Evolutionary conservation across 2,888 invertebrate genomes (phyloP).

Genomic region (Argynnis bischoffii): DNA sequence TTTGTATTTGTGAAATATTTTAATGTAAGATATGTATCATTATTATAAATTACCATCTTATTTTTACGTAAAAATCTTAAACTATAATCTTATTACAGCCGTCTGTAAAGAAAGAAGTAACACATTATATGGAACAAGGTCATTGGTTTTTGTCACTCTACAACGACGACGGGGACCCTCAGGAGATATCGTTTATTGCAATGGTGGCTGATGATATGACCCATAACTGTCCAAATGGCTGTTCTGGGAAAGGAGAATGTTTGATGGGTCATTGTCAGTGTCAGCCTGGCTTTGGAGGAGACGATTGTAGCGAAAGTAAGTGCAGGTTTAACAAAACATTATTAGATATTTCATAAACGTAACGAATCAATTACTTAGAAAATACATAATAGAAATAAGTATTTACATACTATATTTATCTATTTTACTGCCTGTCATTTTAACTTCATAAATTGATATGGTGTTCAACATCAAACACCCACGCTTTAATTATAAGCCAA

Average conservation of each 20-base stretch:
- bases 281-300: constrained; percentile 97
- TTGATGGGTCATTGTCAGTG: constrained; percentile 97
- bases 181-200: constrained; percentile 92
- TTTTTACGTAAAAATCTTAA: not conserved
- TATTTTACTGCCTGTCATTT: not conserved
- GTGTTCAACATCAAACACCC: not conserved
- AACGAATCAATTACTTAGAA: not conserved
- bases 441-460: not conserved
- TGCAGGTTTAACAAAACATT: constrained; percentile 39
- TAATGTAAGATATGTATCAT: not conserved
- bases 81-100: constrained; percentile 76
- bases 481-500: constrained; percentile 1
- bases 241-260: constrained; percentile 98
- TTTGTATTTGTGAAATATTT: no score
- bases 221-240: constrained; percentile 97
- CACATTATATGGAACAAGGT: constrained; percentile 97
- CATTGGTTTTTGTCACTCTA: constrained; percentile 98
- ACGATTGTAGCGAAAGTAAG: constrained; percentile 98
- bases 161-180: constrained; percentile 96
- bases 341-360: no score
- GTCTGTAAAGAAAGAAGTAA: constrained; percentile 94
- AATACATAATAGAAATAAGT: not conserved
- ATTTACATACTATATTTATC: not conserved
- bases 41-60: not conserved
- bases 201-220: constrained; percentile 95